Conservation (phyloP, 2,797 vertebrate genomes). For the Carcharodon carcharias region DNA sequence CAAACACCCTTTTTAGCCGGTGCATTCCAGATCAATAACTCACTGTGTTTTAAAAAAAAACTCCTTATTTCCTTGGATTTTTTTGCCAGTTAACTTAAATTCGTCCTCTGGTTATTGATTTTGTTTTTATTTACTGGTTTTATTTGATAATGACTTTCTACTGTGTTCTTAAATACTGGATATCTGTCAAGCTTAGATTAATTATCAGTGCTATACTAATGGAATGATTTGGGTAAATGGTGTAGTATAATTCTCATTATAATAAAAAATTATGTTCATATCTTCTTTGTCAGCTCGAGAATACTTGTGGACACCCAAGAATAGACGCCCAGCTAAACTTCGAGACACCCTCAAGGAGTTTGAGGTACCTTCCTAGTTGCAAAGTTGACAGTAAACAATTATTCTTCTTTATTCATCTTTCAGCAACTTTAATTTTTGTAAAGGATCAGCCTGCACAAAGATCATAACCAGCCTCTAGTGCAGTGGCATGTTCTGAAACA, state of each 20-base stretch:
- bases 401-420: slow-evolving; percentile 69
- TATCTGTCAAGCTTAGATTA: not conserved
- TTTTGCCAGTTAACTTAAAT: not conserved
- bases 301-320: slow-evolving; percentile 80
- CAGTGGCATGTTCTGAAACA: slow-evolving; percentile 67
- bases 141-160: not conserved
- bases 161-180: not conserved
- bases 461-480: slow-evolving; percentile 60
- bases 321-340: slow-evolving; percentile 80
- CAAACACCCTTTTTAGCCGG: not conserved
- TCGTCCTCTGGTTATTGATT: not conserved
- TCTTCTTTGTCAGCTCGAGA: slow-evolving; percentile 70
- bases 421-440: slow-evolving; percentile 89
- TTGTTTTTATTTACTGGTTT: slow-evolving; percentile 16
- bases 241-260: not conserved
- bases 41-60: not conserved
- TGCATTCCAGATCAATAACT: not conserved
- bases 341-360: slow-evolving; percentile 82
- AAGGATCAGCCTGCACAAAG: slow-evolving; percentile 66
- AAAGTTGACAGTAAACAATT: slow-evolving; percentile 76
- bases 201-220: not conserved
- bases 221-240: no score
- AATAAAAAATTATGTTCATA: not conserved
- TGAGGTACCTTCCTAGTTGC: slow-evolving; percentile 80
- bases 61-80: not conserved